Evolutionary conservation across 2,888 invertebrate species (phyloP), one percentile per base, ranked within the genome.

Genomic region (Agriotes lineatus): DNA sequence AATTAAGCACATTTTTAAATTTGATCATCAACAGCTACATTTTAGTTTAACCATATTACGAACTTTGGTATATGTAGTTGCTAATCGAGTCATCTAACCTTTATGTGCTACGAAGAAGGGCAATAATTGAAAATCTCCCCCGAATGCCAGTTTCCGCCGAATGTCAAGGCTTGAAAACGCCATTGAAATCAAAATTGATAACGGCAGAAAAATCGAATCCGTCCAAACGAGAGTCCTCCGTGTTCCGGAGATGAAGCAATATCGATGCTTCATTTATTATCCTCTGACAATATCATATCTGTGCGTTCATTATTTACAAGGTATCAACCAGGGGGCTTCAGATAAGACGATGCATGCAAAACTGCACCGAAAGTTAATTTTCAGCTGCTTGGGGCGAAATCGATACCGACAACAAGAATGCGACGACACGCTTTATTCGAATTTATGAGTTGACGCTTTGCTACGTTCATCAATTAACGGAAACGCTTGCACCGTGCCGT

Each of bases 251-350:
- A 68, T 68, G 68, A 64, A 64, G 64, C 63, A 64, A 68, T 68
- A 68, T 68, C 58, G 35, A 64, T 54, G 44, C 37, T 54, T 52
- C 68, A 64, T 63, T 68, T 68, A 68, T 68, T 58, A 63, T 35
- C 62, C 59, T 9, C 59, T 59, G 67, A 67, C 67, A 67, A 62
- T 67, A 67, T 71, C 69, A 56, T 67, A 71, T 72, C 69, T 66
- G 33, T 52, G 42, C 65, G 20, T 59, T 68, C 72, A 70, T 70
- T 72, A 72, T 70, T 72, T 72, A 70, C 60, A 63, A 68, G 37
- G 37, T 65, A 68, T 64, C 65, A 67, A 44, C 69, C 60, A 68
- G 67, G 60, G 66, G 63, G 68, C 61, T 57, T 35, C 59, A 59
- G 68, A 68, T 68, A 68, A 68, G 58, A 50, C 42, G 57, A 68